Evolutionary conservation across 2,113 vertebrate species (phyloP), one percentile per base, ranked within the genome.

Genomic region (Heteronetta atricapilla): DNA sequence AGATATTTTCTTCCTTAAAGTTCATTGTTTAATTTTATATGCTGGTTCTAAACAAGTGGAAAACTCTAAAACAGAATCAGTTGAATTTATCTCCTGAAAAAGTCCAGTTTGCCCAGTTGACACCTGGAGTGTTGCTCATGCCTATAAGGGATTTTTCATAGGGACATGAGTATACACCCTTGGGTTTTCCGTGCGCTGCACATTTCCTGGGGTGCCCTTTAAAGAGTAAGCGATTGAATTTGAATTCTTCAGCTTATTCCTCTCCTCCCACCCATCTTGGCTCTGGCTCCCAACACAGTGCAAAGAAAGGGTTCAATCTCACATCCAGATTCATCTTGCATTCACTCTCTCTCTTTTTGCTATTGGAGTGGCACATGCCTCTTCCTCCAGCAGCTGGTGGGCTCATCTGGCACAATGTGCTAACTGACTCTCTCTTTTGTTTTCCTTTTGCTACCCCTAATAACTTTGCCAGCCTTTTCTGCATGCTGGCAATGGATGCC

Each of bases 371-470:
- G 63, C 90, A 91, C 94, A 95, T 59, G 79, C 60, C 53, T 94
- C 80, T 94, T 81, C 36, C 70, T 90, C 74, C 92, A 75, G 62
- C 93, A 96, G 90, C 86, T 94, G 93, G 80, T 94, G 77, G 76
- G 86, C 88, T 97, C 94, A 96, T 94, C 88, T 95, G 93, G 93
- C 0, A 2, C 80, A 68, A 52, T 81, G 75, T n/a, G 78, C 5
- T 11, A 63, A 53, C 73, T 2, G 67, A 40, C 62, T 78, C 38
- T 83, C 34, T 52, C 64, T 87, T 85, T 91, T 97, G 53, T 94
- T 84, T 82, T 33, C 38, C 81, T 86, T 56, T 59, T 88, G 23
- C 63, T 75, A 59, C 62, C 42, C 34, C 74, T 92, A 86, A 91
- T 93, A 82, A 75, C 66, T 96, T 79, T 87, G 83, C 73, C 53